These are phyloP conservation scores for Oscheius onirici DNA, from an alignment of 2,888 invertebrate species.

Conservation along the genomic window DNA sequence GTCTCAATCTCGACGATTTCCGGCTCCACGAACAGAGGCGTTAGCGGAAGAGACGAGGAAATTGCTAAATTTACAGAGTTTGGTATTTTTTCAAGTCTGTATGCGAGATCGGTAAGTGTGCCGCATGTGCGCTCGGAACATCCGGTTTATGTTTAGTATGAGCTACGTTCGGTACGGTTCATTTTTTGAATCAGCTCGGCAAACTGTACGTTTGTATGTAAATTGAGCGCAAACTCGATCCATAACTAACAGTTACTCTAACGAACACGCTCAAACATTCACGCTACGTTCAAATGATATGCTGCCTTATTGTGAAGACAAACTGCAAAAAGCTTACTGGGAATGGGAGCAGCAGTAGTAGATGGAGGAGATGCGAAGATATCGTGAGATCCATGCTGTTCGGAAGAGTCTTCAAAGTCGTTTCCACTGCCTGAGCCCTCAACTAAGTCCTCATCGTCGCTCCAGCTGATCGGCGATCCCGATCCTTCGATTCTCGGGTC, in stretches of 20 bases:
- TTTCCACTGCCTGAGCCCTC: slow-evolving; percentile 13
- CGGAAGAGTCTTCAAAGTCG: neutral
- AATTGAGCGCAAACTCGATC: neutral
- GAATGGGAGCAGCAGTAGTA: neutral
- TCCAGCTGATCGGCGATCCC: neutral
- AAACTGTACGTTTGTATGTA: too few species aligned
- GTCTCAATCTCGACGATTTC: neutral
- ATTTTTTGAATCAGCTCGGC: too few species aligned
- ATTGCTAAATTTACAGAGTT: neutral
- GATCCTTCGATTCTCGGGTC: slow-evolving; percentile 9
- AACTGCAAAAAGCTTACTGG: neutral
- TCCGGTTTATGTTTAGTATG: too few species aligned
- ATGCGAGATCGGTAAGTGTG: too few species aligned
- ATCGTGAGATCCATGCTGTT: neutral
- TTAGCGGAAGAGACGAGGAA: neutral
- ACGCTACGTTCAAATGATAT: neutral
- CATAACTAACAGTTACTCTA: neutral
- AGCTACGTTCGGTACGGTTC: too few species aligned
- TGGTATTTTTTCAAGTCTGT: too few species aligned
- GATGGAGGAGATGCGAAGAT: too few species aligned
- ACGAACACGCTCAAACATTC: neutral
- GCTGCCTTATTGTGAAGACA: neutral
- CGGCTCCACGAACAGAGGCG: slow-evolving; percentile 5
- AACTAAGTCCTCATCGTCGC: neutral
- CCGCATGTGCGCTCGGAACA: too few species aligned